These are phyloP conservation scores for Strix occidentalis DNA, from an alignment of 2,797 vertebrate species.

Conservation along the genomic window DNA sequence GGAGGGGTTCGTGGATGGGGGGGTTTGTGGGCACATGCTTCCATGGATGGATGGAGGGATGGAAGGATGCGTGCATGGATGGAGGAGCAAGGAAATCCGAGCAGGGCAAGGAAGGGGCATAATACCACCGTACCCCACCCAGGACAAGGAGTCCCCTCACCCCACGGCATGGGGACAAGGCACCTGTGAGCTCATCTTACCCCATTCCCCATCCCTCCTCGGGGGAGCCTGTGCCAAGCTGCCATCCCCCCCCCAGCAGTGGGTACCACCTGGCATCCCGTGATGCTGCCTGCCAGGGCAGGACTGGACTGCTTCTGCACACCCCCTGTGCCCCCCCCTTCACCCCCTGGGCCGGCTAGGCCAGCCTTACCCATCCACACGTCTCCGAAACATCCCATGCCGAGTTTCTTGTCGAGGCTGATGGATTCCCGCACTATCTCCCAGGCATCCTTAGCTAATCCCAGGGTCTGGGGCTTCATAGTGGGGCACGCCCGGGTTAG, in stretches of 20 bases:
- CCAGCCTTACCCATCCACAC: conserved; percentile 93
- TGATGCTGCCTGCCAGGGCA: background rate
- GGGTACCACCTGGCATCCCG: background rate
- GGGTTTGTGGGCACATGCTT: background rate
- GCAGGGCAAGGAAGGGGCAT: background rate
- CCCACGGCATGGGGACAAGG: background rate
- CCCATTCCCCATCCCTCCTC: background rate
- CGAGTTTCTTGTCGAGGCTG: conserved; percentile 84
- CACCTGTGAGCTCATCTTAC: background rate
- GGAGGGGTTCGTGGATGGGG: background rate
- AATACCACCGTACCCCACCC: background rate
- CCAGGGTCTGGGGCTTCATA: conserved; percentile 89
- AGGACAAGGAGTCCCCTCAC: background rate
- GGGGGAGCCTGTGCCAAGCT: background rate
- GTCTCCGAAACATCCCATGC: conserved; percentile 96
- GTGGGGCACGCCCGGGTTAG: conserved; percentile 84
- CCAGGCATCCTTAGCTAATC: conserved; percentile 94
- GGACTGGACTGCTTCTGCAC: background rate
- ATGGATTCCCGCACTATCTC: conserved; percentile 88
- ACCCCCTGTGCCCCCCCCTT: background rate
- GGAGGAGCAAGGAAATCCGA: background rate
- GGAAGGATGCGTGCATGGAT: background rate
- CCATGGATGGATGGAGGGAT: background rate
- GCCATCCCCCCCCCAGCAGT: background rate
- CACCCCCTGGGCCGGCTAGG: background rate